A percentile compares a stretch with the other conserved stretches of the same genome.
phyloP scores from a whole-genome alignment of 2,113 vertebrate genomes.

The Coptodon bakossiorum region DNA sequence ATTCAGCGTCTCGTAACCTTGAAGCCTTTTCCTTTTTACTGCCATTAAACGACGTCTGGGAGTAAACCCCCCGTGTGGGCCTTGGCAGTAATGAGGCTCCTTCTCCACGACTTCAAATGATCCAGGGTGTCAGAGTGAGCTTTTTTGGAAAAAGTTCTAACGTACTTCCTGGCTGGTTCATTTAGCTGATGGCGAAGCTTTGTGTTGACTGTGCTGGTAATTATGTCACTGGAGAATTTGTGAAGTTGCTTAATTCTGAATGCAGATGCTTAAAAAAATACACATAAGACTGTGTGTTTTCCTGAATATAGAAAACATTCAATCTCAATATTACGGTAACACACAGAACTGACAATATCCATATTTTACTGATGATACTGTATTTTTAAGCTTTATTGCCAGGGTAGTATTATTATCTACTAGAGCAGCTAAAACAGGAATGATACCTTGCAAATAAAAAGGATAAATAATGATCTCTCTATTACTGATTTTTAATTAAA shows the following conservation, averaged over 20 bases:
- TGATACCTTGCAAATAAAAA: background rate
- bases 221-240: background rate
- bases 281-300: background rate
- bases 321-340: background rate
- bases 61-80: constrained; percentile 33
- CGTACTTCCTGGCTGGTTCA: constrained; percentile 30
- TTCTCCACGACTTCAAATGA: constrained; percentile 58
- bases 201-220: background rate
- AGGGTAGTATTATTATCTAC: background rate
- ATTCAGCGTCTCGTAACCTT: constrained; percentile 63
- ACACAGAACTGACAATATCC: background rate
- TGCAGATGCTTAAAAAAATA: background rate
- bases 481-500: background rate
- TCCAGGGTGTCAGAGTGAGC: constrained; percentile 36
- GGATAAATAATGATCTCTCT: background rate
- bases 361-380: background rate
- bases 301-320: rapidly evolving
- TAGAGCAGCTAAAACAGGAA: background rate
- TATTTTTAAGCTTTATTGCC: background rate
- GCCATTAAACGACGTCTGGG: constrained; percentile 63
- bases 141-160: constrained; percentile 4
- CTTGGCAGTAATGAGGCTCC: constrained; percentile 58
- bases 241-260: background rate
- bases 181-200: constrained; percentile 16
- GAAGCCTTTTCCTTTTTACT: constrained; percentile 61